Evolutionary conservation across 2,797 vertebrate genomes (phyloP).

Genomic region (Microchirus variegatus): DNA sequence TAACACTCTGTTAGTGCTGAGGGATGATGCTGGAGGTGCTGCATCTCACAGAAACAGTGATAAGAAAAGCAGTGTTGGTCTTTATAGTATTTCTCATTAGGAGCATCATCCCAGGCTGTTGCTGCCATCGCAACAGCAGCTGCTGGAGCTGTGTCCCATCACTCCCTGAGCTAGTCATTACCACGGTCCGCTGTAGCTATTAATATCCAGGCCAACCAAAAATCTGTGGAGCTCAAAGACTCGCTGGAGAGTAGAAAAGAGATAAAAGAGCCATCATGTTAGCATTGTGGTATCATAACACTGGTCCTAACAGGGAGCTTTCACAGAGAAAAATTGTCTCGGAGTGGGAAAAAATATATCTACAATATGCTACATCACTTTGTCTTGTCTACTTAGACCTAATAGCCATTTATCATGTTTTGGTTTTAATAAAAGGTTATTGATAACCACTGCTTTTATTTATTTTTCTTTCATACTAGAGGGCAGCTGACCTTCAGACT

Average conservation of each 20-base stretch:
- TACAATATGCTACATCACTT: conserved; percentile 39
- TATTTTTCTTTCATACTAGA: conserved; percentile 9
- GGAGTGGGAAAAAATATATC: conserved; percentile 26
- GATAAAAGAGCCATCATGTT: conserved; percentile 57
- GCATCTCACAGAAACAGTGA: conserved; percentile 40
- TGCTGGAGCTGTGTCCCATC: conserved; percentile 37
- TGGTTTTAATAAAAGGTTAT: conserved; percentile 61
- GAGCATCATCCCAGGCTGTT: conserved; percentile 29
- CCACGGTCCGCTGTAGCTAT: conserved; percentile 45
- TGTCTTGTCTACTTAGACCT: conserved; percentile 34
- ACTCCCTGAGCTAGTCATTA: conserved; percentile 56
- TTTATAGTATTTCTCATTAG: conserved; percentile 63
- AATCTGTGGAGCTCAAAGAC: conserved; percentile 31
- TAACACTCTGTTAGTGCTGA: conserved; percentile 51
- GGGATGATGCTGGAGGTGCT: conserved; percentile 38
- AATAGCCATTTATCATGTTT: conserved; percentile 47
- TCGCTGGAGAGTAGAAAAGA: conserved; percentile 41
- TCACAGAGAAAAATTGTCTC: conserved; percentile 61
- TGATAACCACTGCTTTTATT: conserved; percentile 39
- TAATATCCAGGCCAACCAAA: conserved; percentile 52
- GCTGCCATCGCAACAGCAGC: conserved; percentile 32
- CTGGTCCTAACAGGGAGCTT: conserved; percentile 37
- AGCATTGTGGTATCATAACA: conserved; percentile 57
- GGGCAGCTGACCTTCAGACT: not conserved
- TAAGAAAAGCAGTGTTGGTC: conserved; percentile 44